Percentiles rank a stretch among this genome's conserved stretches.
phyloP scores from a whole-genome alignment of 2,113 vertebrate genomes.

The Sylvilagus bachmani region DNA sequence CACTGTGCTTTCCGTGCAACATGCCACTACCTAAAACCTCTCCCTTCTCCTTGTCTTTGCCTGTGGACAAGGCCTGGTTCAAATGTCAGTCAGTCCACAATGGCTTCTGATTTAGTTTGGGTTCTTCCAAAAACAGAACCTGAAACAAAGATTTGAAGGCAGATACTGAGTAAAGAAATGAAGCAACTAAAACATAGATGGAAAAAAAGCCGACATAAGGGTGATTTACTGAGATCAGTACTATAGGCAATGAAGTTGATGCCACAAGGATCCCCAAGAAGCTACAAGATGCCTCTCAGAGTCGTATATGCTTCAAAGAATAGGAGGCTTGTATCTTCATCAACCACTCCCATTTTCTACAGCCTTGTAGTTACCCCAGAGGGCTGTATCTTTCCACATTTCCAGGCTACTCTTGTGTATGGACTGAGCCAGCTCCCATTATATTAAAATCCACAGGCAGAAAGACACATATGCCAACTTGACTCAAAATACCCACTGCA shows the following conservation, averaged over 20 bases:
- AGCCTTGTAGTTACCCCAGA: background rate
- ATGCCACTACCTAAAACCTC: background rate
- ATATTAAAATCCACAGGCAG: background rate
- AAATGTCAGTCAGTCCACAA: constrained; percentile 20
- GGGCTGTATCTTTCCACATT: background rate
- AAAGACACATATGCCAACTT: background rate
- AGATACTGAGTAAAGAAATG: constrained; percentile 45
- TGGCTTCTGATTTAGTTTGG: constrained; percentile 37
- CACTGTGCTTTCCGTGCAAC: background rate
- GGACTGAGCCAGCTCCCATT: background rate
- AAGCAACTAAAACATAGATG: background rate
- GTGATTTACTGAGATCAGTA: background rate
- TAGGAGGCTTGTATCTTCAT: background rate
- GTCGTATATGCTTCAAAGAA: background rate
- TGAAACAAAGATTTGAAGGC: background rate
- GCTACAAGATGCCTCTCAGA: background rate
- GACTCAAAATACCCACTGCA: background rate
- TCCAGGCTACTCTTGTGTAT: background rate
- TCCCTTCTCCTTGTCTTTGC: background rate
- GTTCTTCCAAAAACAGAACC: constrained; percentile 29
- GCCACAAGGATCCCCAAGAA: background rate
- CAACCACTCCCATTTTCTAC: background rate
- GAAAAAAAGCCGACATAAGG: constrained; percentile 12
- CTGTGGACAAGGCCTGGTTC: background rate
- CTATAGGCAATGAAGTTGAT: background rate